phyloP scores from a whole-genome alignment of 2,888 invertebrate species.

The Epinotia demarniana region DNA sequence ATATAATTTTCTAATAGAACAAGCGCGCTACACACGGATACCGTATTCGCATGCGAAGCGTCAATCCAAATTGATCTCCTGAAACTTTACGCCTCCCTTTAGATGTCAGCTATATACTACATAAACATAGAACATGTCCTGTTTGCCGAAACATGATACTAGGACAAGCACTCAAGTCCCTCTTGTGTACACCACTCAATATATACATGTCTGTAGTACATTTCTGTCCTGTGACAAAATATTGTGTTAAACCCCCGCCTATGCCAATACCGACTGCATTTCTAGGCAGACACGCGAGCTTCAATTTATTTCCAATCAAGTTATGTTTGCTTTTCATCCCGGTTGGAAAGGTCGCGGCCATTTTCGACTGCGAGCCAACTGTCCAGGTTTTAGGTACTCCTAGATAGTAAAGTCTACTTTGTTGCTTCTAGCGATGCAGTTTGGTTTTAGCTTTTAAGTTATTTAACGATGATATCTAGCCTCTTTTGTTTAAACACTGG shows the following conservation, averaged over 20 bases:
- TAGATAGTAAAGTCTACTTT: too few species aligned
- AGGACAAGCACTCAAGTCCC: conserved; percentile 46
- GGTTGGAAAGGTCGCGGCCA: conserved; percentile 11
- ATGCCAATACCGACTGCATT: not conserved
- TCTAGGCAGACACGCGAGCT: not conserved
- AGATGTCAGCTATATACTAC: conserved; percentile 6
- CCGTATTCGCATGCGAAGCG: not conserved
- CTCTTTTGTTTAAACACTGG: too few species aligned
- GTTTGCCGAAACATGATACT: conserved; percentile 44
- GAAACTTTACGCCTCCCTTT: not conserved
- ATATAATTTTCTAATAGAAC: too few species aligned
- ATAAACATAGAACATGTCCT: conserved; percentile 15
- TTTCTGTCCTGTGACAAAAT: too few species aligned
- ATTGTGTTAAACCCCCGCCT: not conserved
- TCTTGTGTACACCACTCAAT: conserved; percentile 23
- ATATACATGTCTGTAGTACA: too few species aligned
- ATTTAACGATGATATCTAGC: too few species aligned
- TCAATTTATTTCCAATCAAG: conserved; percentile 38
- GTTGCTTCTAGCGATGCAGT: too few species aligned
- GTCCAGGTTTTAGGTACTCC: not conserved
- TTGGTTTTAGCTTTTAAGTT: too few species aligned
- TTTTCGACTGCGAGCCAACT: not conserved
- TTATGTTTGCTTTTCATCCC: conserved; percentile 31
- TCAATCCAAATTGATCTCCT: not conserved
- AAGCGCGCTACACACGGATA: too few species aligned